These are phyloP conservation scores for Vireo griseus DNA, from an alignment of 2,797 vertebrate genomes.

Conservation along the genomic window DNA sequence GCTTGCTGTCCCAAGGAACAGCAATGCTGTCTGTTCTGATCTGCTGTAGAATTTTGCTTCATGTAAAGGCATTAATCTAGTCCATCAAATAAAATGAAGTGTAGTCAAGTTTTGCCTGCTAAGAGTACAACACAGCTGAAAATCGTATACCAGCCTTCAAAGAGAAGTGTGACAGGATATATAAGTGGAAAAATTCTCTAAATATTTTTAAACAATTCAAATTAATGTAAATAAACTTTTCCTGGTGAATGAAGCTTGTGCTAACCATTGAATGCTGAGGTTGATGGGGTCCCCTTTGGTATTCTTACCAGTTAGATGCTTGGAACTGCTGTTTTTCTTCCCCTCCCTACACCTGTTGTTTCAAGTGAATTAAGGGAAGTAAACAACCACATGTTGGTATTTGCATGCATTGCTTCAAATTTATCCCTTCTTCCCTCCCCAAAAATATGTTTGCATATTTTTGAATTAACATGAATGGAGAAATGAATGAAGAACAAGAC, in stretches of 20 bases:
- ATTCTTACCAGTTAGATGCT: neutral
- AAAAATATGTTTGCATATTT: neutral
- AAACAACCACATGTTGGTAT: neutral
- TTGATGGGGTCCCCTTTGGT: neutral
- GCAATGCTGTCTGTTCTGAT: accelerated
- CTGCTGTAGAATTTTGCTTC: neutral
- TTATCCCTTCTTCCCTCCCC: neutral
- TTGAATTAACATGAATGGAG: too few relatives aligned
- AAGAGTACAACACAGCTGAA: neutral
- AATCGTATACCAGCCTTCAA: neutral
- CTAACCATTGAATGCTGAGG: neutral
- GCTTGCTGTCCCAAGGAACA: neutral
- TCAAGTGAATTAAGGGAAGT: neutral
- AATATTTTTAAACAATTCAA: neutral
- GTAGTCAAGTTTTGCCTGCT: neutral
- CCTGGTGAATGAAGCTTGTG: neutral
- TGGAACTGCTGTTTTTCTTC: neutral
- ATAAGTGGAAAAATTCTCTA: neutral
- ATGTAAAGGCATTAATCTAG: neutral
- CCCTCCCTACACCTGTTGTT: neutral
- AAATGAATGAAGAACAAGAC: neutral
- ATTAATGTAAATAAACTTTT: neutral
- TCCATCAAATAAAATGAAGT: neutral
- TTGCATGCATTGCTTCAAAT: neutral
- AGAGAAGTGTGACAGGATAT: neutral